These are phyloP conservation scores for Trichonephila clavata DNA, from an alignment of 1,140 invertebrate genomes.

Conservation along the genomic window DNA sequence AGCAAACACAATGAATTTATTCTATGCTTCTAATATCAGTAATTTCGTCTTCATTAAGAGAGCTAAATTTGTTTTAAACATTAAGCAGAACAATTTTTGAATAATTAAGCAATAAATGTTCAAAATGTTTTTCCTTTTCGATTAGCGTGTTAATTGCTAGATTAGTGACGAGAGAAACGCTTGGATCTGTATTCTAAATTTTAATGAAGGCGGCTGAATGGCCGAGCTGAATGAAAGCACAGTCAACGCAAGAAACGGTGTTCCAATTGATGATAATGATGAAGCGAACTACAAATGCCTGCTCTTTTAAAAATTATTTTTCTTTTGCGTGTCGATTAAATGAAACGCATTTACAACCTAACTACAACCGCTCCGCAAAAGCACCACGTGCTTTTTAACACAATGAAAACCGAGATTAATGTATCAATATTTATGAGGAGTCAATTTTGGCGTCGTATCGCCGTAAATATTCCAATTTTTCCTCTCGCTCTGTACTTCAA, in stretches of 20 bases:
- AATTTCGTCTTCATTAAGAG: background rate
- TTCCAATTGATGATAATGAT: constrained; percentile 5
- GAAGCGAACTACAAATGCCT: background rate
- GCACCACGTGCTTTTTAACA: constrained; percentile 28
- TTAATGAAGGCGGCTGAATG: constrained; percentile 13
- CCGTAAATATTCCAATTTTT: constrained; percentile 17
- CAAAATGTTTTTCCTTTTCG: background rate
- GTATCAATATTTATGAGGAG: constrained; percentile 69
- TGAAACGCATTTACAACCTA: constrained; percentile 1
- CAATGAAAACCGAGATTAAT: constrained; percentile 26
- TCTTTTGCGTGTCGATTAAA: background rate
- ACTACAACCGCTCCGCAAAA: background rate
- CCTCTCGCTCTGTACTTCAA: background rate
- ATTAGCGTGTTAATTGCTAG: constrained; percentile 15
- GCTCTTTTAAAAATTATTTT: background rate
- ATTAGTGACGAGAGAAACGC: background rate
- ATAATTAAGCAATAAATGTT: constrained; percentile 27
- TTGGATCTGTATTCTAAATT: constrained; percentile 2
- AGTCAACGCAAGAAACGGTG: background rate
- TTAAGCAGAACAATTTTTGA: constrained; percentile 8
- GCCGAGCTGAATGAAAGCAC: background rate
- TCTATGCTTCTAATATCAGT: background rate
- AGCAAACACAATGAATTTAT: background rate
- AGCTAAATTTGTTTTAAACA: background rate
- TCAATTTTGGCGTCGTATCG: constrained; percentile 44